These are phyloP conservation scores for Synanthedon vespiformis DNA, from an alignment of 2,888 invertebrate species.

Conservation along the genomic window DNA sequence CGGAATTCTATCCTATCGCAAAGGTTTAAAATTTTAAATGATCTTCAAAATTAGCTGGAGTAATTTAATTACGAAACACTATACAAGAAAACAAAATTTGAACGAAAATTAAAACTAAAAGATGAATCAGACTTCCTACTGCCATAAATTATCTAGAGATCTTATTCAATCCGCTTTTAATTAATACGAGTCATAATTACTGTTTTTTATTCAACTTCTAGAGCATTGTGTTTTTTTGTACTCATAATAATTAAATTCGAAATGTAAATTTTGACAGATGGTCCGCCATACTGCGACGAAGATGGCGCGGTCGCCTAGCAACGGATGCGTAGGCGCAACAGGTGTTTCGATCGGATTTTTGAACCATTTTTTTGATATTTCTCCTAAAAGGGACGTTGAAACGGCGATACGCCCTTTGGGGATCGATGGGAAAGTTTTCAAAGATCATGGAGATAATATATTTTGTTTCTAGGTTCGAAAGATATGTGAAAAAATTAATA, in stretches of 20 bases:
- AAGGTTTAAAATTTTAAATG: too few relatives aligned
- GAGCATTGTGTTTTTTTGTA: conserved; percentile 1
- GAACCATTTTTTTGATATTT: conserved; percentile 21
- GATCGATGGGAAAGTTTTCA: conserved; percentile 37
- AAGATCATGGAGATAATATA: conserved; percentile 9
- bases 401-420: conserved; percentile 50
- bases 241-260: conserved; percentile 26
- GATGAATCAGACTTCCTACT: neutral
- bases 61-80: too few relatives aligned
- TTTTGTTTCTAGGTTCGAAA: too few relatives aligned
- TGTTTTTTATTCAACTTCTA: conserved; percentile 2
- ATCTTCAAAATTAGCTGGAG: too few relatives aligned
- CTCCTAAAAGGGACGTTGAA: conserved; percentile 11
- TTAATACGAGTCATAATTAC: neutral
- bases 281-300: conserved; percentile 39
- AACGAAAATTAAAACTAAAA: too few relatives aligned
- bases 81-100: too few relatives aligned
- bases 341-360: conserved; percentile 42
- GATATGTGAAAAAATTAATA: too few relatives aligned
- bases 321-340: conserved; percentile 60
- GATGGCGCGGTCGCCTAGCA: conserved; percentile 41
- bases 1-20: too few relatives aligned
- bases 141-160: neutral
- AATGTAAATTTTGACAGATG: conserved; percentile 64
- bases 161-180: neutral